Conservation (phyloP, 2,113 vertebrate genomes). For the Notiomystis cincta region DNA sequence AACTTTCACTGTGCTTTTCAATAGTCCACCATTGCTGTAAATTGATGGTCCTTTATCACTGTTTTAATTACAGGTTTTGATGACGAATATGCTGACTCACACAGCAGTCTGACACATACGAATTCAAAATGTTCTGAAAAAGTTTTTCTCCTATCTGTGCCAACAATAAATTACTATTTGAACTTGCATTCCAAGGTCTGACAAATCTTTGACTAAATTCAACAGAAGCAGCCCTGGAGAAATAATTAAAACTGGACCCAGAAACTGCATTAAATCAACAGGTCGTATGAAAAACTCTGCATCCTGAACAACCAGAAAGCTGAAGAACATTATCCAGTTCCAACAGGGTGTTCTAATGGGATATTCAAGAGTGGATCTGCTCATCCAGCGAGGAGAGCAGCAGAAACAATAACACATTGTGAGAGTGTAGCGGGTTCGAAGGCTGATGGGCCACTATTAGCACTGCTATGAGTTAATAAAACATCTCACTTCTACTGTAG, state of each 20-base stretch:
- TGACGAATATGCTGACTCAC: background rate
- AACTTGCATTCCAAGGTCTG: background rate
- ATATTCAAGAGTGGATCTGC: background rate
- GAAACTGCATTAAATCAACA: background rate
- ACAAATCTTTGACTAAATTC: background rate
- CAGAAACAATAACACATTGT: background rate
- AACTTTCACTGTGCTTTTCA: background rate
- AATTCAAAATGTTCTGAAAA: background rate
- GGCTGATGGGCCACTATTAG: background rate
- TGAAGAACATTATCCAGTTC: background rate
- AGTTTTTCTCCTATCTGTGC: background rate
- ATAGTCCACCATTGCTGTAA: background rate
- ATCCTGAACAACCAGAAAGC: background rate
- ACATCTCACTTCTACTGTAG: background rate
- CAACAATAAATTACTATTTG: background rate
- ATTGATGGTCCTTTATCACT: background rate
- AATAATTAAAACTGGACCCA: background rate
- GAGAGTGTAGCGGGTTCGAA: background rate
- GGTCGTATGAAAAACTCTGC: background rate
- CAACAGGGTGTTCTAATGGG: background rate
- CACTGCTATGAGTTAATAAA: background rate
- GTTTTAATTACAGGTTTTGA: background rate
- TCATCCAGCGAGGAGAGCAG: background rate
- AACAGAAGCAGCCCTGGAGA: background rate
- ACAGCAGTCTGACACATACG: background rate